Conservation (phyloP, 2,113 vertebrate species). For the Actenoides hombroni region DNA sequence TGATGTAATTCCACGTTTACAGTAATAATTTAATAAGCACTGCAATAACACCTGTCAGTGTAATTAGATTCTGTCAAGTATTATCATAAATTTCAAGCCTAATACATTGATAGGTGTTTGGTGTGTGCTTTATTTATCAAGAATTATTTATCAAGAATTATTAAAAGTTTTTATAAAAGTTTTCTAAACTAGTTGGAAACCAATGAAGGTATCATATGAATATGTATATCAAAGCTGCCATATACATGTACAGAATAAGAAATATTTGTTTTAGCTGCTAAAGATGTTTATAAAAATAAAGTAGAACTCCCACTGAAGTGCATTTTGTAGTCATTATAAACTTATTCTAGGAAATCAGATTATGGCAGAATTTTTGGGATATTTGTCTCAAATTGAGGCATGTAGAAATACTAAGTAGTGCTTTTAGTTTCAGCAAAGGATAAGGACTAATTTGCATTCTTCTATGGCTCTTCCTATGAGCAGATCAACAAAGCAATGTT, state of each 20-base stretch:
- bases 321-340: not conserved
- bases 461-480: not conserved
- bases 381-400: slow-evolving; percentile 7
- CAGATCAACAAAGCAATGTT: slow-evolving; percentile 28
- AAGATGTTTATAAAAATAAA: not conserved
- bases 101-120: not conserved
- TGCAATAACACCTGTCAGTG: not conserved
- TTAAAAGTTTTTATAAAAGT: not conserved
- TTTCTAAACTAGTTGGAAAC: not conserved
- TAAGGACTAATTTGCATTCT: slow-evolving; percentile 49
- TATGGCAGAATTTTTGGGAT: not conserved
- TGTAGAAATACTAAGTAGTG: slow-evolving; percentile 27
- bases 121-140: not conserved
- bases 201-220: not conserved
- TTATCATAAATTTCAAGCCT: not conserved
- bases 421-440: slow-evolving; percentile 17
- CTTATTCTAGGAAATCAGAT: not conserved
- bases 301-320: not conserved
- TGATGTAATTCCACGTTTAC: not conserved
- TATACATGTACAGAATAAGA: not conserved
- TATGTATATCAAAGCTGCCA: not conserved
- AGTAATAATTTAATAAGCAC: not conserved
- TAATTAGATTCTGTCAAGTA: not conserved
- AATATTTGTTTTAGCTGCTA: not conserved
- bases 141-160: not conserved